Evolutionary conservation across 2,888 invertebrate genomes (phyloP), one percentile per base, ranked within the genome.

Genomic region (Chloroclysta siterata): DNA sequence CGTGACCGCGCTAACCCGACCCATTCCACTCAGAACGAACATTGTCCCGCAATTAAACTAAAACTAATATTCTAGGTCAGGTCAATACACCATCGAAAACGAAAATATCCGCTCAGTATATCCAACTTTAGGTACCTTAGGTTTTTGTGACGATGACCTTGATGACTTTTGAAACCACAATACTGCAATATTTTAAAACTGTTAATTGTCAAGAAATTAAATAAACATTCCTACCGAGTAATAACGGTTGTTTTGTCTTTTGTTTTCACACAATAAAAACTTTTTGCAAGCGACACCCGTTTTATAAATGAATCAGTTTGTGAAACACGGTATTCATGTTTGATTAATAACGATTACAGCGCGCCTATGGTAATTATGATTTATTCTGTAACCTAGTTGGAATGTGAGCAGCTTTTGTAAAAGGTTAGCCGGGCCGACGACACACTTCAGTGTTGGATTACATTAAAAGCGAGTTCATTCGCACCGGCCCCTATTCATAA

Each of bases 401-500:
- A 71, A 74, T 72, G 72, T 75, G 77, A 75, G 68, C 70, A 68
- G 74, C 80, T 86, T 88, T 88, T 86, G 85, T 89, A 85, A 78
- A 85, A 88, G 91, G 90, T 90, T 85, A 88, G 83, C 69, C 81
- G 75, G 90, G 89, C 84, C 90, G 82, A 87, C 80, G 90, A 85
- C 91, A 91, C 80, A 90, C 76, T 88, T 90, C 67, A 80, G 82
- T 82, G 79, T 86, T 87, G 81, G 85, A 83, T 90, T 90, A 88
- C 88, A 90, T 88, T 88, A 85, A 85, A 87, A 63, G 77, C 54
- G 86, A 89, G 92, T 91, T 92, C 92, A 88, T 91, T 91, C 88
- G 91, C 92, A 83, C 84, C 84, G 84, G 73, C 81, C 82, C 81
- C 85, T 88, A 83, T 88, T 88, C 81, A 82, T 79, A 75, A 84